These are phyloP conservation scores for Nebria brevicollis DNA, from an alignment of 2,888 invertebrate genomes.

Conservation along the genomic window DNA sequence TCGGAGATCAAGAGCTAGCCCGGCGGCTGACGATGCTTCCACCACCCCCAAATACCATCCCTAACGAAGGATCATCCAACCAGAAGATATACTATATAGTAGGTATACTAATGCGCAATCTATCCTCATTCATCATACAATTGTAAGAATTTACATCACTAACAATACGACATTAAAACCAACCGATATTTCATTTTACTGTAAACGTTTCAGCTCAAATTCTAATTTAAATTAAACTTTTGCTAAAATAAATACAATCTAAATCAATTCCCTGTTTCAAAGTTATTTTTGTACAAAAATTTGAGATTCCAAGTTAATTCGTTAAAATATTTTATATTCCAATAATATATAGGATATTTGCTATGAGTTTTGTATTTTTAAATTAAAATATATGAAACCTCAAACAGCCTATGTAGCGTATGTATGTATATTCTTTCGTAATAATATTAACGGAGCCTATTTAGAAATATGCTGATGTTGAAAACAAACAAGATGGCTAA, in stretches of 20 bases:
- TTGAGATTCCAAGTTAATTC: too few species aligned
- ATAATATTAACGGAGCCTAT: too few species aligned
- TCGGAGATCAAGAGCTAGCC: slow-evolving; percentile 48
- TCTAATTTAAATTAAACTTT: too few species aligned
- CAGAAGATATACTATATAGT: not conserved
- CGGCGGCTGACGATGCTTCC: slow-evolving; percentile 48
- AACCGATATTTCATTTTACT: too few species aligned
- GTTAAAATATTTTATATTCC: too few species aligned
- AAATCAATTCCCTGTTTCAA: too few species aligned
- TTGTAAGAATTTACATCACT: not conserved
- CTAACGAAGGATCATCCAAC: slow-evolving; percentile 13
- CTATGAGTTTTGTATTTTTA: too few species aligned
- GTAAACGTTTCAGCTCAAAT: too few species aligned
- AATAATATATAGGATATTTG: too few species aligned
- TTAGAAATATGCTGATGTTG: not conserved
- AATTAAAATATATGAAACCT: not conserved
- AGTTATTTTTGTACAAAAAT: too few species aligned
- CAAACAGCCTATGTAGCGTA: not conserved
- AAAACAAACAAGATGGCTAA: slow-evolving; percentile 5
- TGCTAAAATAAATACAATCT: too few species aligned
- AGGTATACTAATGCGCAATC: not conserved
- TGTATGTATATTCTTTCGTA: not conserved
- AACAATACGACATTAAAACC: not conserved
- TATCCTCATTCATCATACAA: not conserved
- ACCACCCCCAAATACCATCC: not conserved